Evolutionary conservation across 1,140 invertebrate genomes (phyloP), one percentile per base, ranked within the genome.

Genomic region (Agrypnia vestita): DNA sequence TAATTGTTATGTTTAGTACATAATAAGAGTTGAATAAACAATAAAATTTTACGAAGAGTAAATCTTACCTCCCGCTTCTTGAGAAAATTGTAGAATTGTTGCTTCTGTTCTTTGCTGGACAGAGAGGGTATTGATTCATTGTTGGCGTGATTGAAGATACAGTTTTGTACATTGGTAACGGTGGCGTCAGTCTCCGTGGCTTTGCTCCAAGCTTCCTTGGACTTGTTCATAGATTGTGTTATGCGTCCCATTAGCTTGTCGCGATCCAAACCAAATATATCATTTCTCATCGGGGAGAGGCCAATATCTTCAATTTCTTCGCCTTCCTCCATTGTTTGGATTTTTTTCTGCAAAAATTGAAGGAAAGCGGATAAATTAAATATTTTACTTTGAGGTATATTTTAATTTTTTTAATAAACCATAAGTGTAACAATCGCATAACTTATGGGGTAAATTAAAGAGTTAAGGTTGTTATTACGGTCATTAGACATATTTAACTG

Each of bases 201-300:
- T n/a, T 61, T 78, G 8, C 69, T 84, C 91, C 91, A 92, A 11
- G 91, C 91, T 12, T 90, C 87, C 81, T 85, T 88, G 0, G 86
- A 89, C 80, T 88, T 91, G 19, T 88, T 89, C 81, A 90, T 88
- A 17, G 89, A 87, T 0, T 85, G 86, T 44, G 88, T 46, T 8
- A 92, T 87, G 61, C 89, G 86, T 19, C 86, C 87, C 91, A 94
- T 92, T 17, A 95, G 94, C 64, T 86, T 85, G 0, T 84, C 84
- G 84, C 94, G 93, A 86, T 95, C 89, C 51, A 96, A 86, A 64
- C 93, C 94, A 59, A 94, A 90, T 13, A 95, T 91, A 87, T 93
- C 91, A 64, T 95, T 90, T 17, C 91, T 91, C 94, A 96, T 95
- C 83, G 90, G 85, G 7, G 90, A 90, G 73, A 91, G 84, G 9